Conservation (phyloP, 2,113 vertebrate species). For the Gallinago undulata region DNA sequence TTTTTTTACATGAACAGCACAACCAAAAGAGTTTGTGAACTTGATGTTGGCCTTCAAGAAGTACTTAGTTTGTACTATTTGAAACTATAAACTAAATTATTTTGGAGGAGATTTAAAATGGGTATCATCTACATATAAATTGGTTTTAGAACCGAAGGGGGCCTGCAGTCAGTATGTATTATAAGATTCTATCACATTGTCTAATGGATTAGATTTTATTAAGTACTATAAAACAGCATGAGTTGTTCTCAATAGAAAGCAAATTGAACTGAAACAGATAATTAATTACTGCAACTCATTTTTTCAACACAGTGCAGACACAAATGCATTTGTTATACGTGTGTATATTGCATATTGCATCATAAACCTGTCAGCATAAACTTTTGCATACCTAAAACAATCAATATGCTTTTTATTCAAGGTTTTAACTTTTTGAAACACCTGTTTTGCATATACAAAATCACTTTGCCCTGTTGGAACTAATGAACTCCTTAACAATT, state of each 20-base stretch:
- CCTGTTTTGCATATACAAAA: not conserved
- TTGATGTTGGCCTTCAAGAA: slow-evolving; percentile 22
- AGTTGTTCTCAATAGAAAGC: slow-evolving; percentile 59
- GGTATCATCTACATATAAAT: slow-evolving; percentile 86
- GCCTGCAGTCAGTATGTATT: slow-evolving; percentile 69
- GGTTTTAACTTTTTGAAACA: not conserved
- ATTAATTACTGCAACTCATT: slow-evolving; percentile 73
- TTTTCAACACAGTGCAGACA: slow-evolving; percentile 42
- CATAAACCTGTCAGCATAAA: slow-evolving; percentile 30
- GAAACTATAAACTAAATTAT: slow-evolving; percentile 78
- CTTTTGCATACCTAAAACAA: not conserved
- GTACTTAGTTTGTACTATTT: slow-evolving; percentile 67
- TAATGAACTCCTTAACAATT: not conserved
- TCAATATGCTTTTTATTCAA: slow-evolving; percentile 27
- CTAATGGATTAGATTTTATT: slow-evolving; percentile 79
- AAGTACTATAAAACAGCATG: slow-evolving; percentile 75
- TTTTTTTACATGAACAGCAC: not conserved
- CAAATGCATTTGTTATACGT: not conserved
- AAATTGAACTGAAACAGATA: slow-evolving; percentile 77
- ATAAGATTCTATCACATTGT: slow-evolving; percentile 74
- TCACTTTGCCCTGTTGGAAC: not conserved
- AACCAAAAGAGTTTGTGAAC: not conserved
- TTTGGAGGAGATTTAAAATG: slow-evolving; percentile 74
- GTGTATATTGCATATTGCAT: not conserved
- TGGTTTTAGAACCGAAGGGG: slow-evolving; percentile 75